Conservation (phyloP, 2,888 invertebrate species). For the Apamea sordens region DNA sequence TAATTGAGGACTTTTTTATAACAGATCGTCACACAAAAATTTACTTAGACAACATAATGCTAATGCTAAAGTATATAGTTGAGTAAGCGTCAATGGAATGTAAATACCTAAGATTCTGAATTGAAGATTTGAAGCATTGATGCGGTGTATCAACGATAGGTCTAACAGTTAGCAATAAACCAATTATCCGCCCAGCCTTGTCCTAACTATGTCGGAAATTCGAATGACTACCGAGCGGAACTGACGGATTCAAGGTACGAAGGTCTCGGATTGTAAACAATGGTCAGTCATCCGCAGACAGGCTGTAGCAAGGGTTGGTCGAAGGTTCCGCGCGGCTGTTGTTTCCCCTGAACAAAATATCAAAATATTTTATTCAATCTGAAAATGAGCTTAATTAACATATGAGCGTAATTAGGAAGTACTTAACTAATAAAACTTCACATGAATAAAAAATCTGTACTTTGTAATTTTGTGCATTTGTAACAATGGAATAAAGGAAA, state of each 20-base stretch:
- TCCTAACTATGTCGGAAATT: conserved; percentile 16
- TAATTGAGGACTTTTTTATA: neutral
- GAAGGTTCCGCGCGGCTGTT: neutral
- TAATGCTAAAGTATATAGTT: neutral
- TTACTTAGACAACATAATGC: too few species aligned
- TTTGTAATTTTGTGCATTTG: neutral
- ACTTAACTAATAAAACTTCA: neutral
- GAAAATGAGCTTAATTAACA: neutral
- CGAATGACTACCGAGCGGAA: conserved; percentile 26
- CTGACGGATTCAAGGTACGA: conserved; percentile 36
- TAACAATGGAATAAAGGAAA: conserved; percentile 29
- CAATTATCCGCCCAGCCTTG: conserved; percentile 42
- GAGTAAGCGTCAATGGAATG: neutral
- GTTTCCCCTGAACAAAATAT: neutral
- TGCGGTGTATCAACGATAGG: neutral
- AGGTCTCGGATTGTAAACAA: conserved; percentile 38
- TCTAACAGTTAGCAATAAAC: conserved; percentile 27
- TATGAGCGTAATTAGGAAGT: conserved; percentile 26
- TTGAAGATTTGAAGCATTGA: conserved; percentile 2
- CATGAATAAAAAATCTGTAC: neutral
- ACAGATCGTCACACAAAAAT: neutral
- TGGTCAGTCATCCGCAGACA: conserved; percentile 26
- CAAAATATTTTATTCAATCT: neutral
- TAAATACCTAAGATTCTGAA: neutral
- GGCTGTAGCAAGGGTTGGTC: conserved; percentile 19